Evolutionary conservation across 2,797 vertebrate species (phyloP).

Genomic region (Eurystomus glaucurus): DNA sequence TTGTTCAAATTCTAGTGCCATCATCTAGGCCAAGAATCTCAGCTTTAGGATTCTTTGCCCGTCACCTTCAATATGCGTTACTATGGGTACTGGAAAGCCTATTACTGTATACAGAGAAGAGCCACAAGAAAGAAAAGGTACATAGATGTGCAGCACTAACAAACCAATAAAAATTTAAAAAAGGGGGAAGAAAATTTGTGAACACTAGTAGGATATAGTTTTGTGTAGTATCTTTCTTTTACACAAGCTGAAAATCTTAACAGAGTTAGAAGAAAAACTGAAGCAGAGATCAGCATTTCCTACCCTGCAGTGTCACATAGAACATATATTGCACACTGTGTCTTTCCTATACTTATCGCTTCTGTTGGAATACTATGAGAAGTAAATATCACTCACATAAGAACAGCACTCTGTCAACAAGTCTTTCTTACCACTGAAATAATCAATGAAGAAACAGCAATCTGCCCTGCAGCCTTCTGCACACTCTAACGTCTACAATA

Average conservation of each 20-base stretch:
- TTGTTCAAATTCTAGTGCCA: constrained; percentile 44
- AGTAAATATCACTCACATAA: constrained; percentile 57
- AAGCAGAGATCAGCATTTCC: neutral
- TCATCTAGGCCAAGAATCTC: constrained; percentile 58
- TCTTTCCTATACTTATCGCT: neutral
- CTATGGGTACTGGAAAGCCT: constrained; percentile 72
- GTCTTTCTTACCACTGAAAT: constrained; percentile 59
- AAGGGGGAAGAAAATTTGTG: neutral
- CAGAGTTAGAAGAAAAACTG: neutral
- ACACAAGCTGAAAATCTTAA: neutral
- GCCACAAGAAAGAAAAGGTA: constrained; percentile 20
- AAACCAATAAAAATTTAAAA: neutral
- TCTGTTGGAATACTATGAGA: constrained; percentile 26
- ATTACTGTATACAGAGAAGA: constrained; percentile 47
- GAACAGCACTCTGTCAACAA: constrained; percentile 69
- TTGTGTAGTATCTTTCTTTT: neutral
- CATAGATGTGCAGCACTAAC: neutral
- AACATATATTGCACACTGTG: neutral
- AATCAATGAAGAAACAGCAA: constrained; percentile 73
- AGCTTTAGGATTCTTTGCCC: constrained; percentile 64
- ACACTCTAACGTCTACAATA: constrained; percentile 64
- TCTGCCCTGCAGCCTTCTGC: constrained; percentile 55
- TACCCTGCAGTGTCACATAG: neutral
- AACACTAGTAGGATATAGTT: neutral
- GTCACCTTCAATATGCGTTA: constrained; percentile 62